Base-by-base conservation (phyloP, 2,113 vertebrate species). In the Probosciger aterrimus region DNA sequence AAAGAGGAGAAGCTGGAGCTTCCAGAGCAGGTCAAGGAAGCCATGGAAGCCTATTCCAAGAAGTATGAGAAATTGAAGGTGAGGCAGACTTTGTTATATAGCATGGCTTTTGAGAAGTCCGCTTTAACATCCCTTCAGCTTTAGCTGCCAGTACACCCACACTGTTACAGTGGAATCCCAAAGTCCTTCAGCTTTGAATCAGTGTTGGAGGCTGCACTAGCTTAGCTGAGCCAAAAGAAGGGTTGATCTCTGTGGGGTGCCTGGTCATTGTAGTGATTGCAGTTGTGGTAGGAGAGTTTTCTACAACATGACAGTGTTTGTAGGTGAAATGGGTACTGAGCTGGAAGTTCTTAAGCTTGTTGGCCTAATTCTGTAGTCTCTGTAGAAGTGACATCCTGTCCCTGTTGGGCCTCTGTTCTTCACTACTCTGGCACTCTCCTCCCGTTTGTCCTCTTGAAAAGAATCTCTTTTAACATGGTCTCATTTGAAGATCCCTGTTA, bases 61-160 rank as follows among this genome's bases (percentile, higher is more conserved):
- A 99, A 99, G 95, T 99, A 99, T 8, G 99, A 99, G 98, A 99
- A 99, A 53, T 98, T 99, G 20, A 99, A 99, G 99, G 99, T 99
- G 92, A 90, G 87, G 4, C 31, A 44, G 57, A 7, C 52, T 30
- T 46, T 2, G 30, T n/a, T 74, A 15, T 1, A 6, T 39, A 16
- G 28, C 8, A 1, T 30, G 23, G 13, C 3, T 37, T 37, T 59
- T 47, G 30, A 27, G 7, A 37, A 64, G 33, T 22, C 8, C 17
- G 11, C 49, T 43, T n/a, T 30, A 31, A n/a, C 33, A 4, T 49
- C 22, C 18, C 11, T 52, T 74, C 7, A 8, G 33, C 24, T 57
- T 30, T 10, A 41, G 55, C 71, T 90, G 53, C 67, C 50, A 3
- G 24, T 44, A 14, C 31, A 7, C 18, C 35, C 12, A 1, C 0